These are phyloP conservation scores for Labroides dimidiatus DNA, from an alignment of 2,797 vertebrate genomes.

Conservation along the genomic window DNA sequence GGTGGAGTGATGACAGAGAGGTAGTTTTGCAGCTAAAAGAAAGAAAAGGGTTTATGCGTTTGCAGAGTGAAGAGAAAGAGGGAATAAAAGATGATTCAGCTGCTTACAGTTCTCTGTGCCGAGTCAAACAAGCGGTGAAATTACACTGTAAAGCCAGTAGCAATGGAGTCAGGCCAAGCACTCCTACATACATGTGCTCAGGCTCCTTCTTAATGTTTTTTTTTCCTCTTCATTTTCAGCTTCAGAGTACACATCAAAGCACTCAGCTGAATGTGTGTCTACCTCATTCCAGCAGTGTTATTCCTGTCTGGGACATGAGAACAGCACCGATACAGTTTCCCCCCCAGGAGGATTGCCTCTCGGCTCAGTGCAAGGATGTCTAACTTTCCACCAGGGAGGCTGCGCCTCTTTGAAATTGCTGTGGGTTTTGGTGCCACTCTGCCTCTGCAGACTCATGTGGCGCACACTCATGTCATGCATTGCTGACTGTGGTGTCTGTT, in stretches of 20 bases:
- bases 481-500: constrained; percentile 55
- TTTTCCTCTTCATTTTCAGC: constrained; percentile 28
- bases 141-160: constrained; percentile 70
- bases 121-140: constrained; percentile 69
- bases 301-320: constrained; percentile 51
- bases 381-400: constrained; percentile 54
- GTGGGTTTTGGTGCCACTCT: constrained; percentile 21
- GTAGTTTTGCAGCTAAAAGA: constrained; percentile 59
- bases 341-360: constrained; percentile 55
- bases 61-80: constrained; percentile 62
- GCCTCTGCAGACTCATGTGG: constrained; percentile 24
- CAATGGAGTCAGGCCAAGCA: constrained; percentile 70
- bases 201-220: constrained; percentile 41
- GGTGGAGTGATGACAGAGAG: constrained; percentile 60
- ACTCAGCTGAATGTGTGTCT: constrained; percentile 17
- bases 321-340: constrained; percentile 38
- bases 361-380: constrained; percentile 52
- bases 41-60: constrained; percentile 64
- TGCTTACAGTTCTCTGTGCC: constrained; percentile 56
- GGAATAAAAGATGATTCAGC: constrained; percentile 79
- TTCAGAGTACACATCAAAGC: constrained; percentile 23
- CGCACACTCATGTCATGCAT: constrained; percentile 17
- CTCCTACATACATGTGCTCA: constrained; percentile 71
- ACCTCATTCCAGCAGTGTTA: constrained; percentile 23
- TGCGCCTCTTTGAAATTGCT: constrained; percentile 50